A percentile compares a stretch with the other conserved stretches of the same genome.
These are phyloP conservation scores for Sinella curviseta DNA, from an alignment of 1,140 invertebrate genomes.

Conservation along the genomic window DNA sequence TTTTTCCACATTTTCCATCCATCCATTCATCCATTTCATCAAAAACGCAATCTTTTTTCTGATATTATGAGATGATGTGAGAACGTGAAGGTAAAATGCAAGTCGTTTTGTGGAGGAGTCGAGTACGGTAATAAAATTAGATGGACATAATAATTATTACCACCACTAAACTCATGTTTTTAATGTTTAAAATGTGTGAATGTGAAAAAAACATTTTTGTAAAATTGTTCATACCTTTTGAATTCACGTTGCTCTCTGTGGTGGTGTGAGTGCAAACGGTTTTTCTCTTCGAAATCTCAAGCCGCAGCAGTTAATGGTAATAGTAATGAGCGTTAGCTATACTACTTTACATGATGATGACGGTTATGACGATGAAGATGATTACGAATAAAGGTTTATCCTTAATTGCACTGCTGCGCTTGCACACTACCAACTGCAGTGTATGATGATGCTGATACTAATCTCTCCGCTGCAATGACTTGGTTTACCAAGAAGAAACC, in stretches of 20 bases:
- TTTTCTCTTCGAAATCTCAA: background rate
- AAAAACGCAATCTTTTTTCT: background rate
- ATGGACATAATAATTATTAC: background rate
- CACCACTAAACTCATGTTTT: background rate
- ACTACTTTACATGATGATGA: too few relatives aligned
- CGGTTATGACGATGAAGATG: background rate
- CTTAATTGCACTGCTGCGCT: too few relatives aligned
- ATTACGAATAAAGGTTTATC: background rate
- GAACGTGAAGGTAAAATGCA: background rate
- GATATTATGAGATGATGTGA: background rate
- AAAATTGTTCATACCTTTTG: background rate
- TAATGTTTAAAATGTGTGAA: background rate
- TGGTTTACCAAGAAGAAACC: too few relatives aligned
- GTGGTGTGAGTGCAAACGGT: background rate
- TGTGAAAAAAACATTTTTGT: background rate
- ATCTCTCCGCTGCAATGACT: too few relatives aligned
- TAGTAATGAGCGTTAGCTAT: too few relatives aligned
- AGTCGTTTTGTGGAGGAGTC: background rate
- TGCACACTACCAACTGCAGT: too few relatives aligned
- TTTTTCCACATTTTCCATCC: conserved; percentile 7
- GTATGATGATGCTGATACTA: too few relatives aligned
- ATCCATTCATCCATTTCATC: background rate
- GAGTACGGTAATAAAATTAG: background rate
- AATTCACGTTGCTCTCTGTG: background rate
- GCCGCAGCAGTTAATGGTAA: too few relatives aligned